Evolutionary conservation across 2,888 invertebrate species (phyloP), one percentile per base, ranked within the genome.

Genomic region (Anagyrus pseudococci): DNA sequence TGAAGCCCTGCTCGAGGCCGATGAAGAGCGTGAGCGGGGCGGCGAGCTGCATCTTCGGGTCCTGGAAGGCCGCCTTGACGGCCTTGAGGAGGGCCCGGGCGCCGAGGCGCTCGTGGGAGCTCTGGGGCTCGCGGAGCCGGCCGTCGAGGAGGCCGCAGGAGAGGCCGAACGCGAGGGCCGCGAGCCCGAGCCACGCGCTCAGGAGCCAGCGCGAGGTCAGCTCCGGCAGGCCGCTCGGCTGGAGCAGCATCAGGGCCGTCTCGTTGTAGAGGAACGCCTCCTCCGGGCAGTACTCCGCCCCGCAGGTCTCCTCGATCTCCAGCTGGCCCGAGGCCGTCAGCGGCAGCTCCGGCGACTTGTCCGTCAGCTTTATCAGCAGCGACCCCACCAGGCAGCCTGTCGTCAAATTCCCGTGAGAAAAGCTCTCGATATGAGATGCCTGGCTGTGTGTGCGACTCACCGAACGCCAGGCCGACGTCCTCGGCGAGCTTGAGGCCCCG

Each of bases 1-100:
- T 91, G 78, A 93, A 92, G 69, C 91, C 92, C 82, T 93, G 93
- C 78, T 93, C 92, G 62, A 92, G 84, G 65, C 93, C 93, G 68
- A 93, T 91, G 74, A 92, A 93, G 44, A 92, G 83, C 3, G 91
- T 90, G 80, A 93, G 84, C 0, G 93, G 92, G 0, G 89, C 88
- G 1, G 89, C 89, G 40, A 92, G 85, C 70, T 89, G 84, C 40
- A 92, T 81, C 55, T 87, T 83, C 0, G 86, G 85, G 75, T 90
- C 89, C 63, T 84, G 84, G 68, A 88, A 85, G 1, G 85, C 82
- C 40, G 82, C 82, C 58, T 77, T 81, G 73, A 83, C 85, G 74
- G 73, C 86, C 77, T 71, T 84, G 73, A 75, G 82, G 70, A 77
- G 72, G 26, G 68, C 68, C 17, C 72, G 66, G 13, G 69, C 26